Conservation (phyloP, 2,113 vertebrate genomes). For the Petaurus breviceps region DNA sequence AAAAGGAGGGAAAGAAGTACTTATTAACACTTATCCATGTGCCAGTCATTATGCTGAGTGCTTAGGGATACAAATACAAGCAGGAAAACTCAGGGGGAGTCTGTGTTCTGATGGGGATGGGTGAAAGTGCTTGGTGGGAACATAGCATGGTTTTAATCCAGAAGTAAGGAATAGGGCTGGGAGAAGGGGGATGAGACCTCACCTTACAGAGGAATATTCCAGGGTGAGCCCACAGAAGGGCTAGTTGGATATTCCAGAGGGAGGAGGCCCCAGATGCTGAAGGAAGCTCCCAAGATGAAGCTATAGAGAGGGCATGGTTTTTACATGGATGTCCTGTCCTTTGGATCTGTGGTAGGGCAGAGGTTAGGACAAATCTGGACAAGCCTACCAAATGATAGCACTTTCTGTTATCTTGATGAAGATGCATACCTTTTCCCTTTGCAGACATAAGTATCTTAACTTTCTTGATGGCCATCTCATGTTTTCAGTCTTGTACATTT, state of each 20-base stretch:
- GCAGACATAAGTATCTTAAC: not conserved
- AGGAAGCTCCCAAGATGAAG: not conserved
- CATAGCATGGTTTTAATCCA: not conserved
- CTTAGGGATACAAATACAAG: not conserved
- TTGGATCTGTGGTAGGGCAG: not conserved
- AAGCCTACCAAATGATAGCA: not conserved
- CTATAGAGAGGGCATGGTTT: not conserved
- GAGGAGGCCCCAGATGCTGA: not conserved
- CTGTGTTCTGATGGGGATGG: not conserved
- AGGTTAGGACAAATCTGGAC: not conserved
- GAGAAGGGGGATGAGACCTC: not conserved
- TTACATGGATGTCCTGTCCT: not conserved
- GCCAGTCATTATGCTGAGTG: not conserved
- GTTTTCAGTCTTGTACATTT: not conserved
- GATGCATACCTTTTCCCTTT: too few species aligned
- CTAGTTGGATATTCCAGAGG: not conserved
- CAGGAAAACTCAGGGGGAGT: not conserved
- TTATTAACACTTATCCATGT: fast-evolving
- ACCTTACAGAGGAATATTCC: not conserved
- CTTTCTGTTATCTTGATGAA: not conserved
- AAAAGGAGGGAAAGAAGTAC: not conserved
- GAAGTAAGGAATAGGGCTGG: not conserved
- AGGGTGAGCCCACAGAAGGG: not conserved
- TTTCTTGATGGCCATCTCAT: not conserved
- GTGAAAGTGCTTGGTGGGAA: not conserved